A percentile compares a stretch with the other conserved stretches of the same genome.
These are phyloP conservation scores for Parotocinclus haroldoi DNA, from an alignment of 2,797 vertebrate species.

Conservation along the genomic window DNA sequence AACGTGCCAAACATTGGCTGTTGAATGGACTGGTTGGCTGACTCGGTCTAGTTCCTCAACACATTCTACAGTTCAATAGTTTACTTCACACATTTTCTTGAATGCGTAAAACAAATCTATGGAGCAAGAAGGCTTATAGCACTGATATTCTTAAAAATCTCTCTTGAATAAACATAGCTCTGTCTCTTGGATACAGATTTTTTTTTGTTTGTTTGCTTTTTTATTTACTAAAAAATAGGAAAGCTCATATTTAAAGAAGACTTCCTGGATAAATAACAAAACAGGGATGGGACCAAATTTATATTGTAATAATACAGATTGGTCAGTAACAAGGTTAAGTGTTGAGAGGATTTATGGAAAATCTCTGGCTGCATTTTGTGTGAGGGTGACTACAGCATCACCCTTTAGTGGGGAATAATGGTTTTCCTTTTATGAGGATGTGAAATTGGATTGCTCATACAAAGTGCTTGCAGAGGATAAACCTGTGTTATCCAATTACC, in stretches of 20 bases:
- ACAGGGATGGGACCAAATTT: constrained; percentile 72
- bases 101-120: too few relatives aligned
- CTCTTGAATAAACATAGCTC: too few relatives aligned
- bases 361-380: constrained; percentile 71
- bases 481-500: constrained; percentile 84
- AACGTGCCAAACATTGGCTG: too few relatives aligned
- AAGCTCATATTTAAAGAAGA: constrained; percentile 51
- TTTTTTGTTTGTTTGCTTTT: too few relatives aligned
- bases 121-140: too few relatives aligned
- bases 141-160: too few relatives aligned
- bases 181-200: too few relatives aligned
- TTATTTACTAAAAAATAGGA: too few relatives aligned
- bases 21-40: too few relatives aligned
- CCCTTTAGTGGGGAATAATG: constrained; percentile 79
- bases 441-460: constrained; percentile 84
- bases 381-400: constrained; percentile 75
- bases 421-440: constrained; percentile 78
- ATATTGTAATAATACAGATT: constrained; percentile 81
- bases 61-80: too few relatives aligned
- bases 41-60: too few relatives aligned
- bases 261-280: constrained; percentile 66
- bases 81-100: too few relatives aligned
- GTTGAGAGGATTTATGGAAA: constrained; percentile 75
- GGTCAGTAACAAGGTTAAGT: constrained; percentile 78
- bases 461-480: constrained; percentile 81